Evolutionary conservation across 2,888 invertebrate genomes (phyloP), one percentile per base, ranked within the genome.

Genomic region (Tanaodytes sp.): DNA sequence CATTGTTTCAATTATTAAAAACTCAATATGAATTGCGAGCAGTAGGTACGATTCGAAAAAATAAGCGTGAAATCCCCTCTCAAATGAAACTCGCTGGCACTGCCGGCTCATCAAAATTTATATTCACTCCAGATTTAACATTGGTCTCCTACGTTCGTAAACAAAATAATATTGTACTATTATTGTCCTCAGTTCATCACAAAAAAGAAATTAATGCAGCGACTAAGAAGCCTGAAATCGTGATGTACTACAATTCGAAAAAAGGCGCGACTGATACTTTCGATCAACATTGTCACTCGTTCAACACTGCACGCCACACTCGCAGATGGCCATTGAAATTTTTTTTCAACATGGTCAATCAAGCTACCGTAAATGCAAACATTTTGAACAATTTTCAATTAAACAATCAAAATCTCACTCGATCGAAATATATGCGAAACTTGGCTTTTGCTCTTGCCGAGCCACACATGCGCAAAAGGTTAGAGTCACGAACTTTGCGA

Each of bases 311-410:
- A 6, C 48, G 51, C 9, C 12, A 11, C n/a, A 45, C 36, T 9
- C 19, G 16, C 15, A 27, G 54, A 9, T 63, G 54, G 63, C 54
- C 54, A 12, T 11, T 64, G 48, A 19, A 46, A 18, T 20, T 55
- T 23, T 43, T 55, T 43, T 55, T 6, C 16, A 40, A 33, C 8
- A 49, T 64, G 27, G 11, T 64, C n/a, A 37, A 64, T 14, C 55
- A 55, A 27, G 30, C 40, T 1, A 23, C 40, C 5, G 57, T 57
- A 33, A 64, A 64, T 57, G 48, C 46, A n/a, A 23, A n/a, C 16
- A 20, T 55, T 40, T 55, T 63, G 15, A 48, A 45, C 46, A 62
- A 62, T 31, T 54, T 59, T 1, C 12, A 43, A 36, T n/a, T 49
- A 30, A 27, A 11, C 14, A 48, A 48, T 15, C 9, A 31, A 48